Conservation (phyloP, 2,113 vertebrate species). For the Cricetomys ansorgei region DNA sequence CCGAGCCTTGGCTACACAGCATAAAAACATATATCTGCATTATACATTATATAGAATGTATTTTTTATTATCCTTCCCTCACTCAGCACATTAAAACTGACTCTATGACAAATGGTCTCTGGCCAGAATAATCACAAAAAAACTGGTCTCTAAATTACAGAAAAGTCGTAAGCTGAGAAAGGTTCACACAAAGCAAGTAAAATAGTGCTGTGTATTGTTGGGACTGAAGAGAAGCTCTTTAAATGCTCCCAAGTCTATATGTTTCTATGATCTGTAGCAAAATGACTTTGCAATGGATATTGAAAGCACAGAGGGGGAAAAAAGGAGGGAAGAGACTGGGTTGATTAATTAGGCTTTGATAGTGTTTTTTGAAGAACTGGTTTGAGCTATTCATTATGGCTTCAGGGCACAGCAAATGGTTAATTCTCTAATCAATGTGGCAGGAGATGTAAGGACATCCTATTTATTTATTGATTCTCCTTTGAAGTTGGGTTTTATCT, state of each 20-base stretch:
- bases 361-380: background rate
- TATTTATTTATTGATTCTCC: background rate
- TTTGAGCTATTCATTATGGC: conserved; percentile 33
- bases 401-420: background rate
- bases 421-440: background rate
- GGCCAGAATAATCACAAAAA: background rate
- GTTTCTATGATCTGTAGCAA: background rate
- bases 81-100: background rate
- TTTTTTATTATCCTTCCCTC: conserved; percentile 17
- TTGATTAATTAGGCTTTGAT: background rate
- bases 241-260: background rate
- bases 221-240: background rate
- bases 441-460: background rate
- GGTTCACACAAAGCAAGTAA: conserved; percentile 32
- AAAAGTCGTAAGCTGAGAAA: conserved; percentile 24
- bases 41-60: background rate
- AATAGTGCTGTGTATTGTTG: background rate
- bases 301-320: background rate
- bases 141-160: conserved; percentile 20
- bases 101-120: background rate
- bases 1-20: background rate
- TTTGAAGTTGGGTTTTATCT: background rate
- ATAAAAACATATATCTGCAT: background rate
- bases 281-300: background rate
- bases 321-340: background rate